phyloP scores from a whole-genome alignment of 1,140 invertebrate species.

The Ephestia elutella region DNA sequence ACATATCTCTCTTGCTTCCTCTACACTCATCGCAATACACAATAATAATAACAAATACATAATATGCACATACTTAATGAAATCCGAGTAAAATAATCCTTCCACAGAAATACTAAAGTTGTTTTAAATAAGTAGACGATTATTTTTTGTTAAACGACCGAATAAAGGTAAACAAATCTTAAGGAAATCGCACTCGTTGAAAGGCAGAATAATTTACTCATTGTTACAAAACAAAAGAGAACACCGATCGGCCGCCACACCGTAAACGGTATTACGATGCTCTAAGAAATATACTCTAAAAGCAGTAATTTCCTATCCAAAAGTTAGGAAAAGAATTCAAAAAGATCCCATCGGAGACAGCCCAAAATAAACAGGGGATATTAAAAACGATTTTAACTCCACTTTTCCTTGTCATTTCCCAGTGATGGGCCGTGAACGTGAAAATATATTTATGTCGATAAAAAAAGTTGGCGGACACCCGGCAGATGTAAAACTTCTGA shows the following conservation, averaged over 20 bases:
- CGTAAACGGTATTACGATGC: background rate
- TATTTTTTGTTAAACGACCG: too few relatives aligned
- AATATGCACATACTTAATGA: too few relatives aligned
- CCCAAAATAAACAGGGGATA: conserved; percentile 8
- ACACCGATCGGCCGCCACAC: background rate
- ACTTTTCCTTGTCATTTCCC: conserved; percentile 3
- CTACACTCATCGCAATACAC: too few relatives aligned
- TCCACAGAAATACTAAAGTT: too few relatives aligned
- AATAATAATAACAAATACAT: too few relatives aligned
- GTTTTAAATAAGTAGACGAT: too few relatives aligned
- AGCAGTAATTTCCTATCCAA: background rate
- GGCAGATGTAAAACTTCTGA: background rate
- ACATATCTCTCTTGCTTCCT: too few relatives aligned
- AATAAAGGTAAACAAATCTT: too few relatives aligned
- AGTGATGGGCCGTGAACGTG: background rate
- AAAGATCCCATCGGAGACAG: background rate
- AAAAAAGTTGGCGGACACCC: background rate
- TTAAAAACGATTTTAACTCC: conserved; percentile 11
- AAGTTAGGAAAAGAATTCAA: background rate
- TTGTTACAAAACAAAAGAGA: background rate
- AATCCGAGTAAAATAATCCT: too few relatives aligned
- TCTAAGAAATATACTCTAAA: too few relatives aligned
- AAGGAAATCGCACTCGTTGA: too few relatives aligned
- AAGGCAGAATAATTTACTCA: background rate
- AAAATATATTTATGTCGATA: background rate